phyloP scores from a whole-genome alignment of 2,113 vertebrate species.

The Salvelinus sp. region DNA sequence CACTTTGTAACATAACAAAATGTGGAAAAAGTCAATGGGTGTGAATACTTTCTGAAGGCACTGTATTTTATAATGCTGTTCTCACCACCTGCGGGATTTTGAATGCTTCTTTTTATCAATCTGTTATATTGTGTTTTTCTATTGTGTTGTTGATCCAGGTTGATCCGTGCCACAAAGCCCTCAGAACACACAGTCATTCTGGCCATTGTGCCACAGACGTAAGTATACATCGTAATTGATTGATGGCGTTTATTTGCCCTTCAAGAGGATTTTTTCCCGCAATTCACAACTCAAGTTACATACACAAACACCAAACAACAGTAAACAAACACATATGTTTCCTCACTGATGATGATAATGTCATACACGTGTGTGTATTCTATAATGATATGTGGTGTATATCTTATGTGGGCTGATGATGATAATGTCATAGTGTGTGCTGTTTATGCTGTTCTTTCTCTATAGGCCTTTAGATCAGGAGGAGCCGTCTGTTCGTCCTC shows the following conservation, averaged over 20 bases:
- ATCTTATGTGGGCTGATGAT: conserved; percentile 1
- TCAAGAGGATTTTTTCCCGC: no score
- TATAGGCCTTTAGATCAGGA: conserved; percentile 83
- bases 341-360: no score
- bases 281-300: no score
- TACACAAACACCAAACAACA: no score
- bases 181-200: conserved; percentile 89
- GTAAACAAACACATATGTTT: no score
- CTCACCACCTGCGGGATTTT: not conserved
- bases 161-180: conserved; percentile 85
- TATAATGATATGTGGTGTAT: not conserved
- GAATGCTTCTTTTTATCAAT: not conserved
- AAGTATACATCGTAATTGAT: conserved; percentile 57
- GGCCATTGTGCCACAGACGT: conserved; percentile 84
- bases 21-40: no score
- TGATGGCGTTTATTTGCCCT: no score
- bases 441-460: conserved; percentile 56
- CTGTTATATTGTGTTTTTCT: not conserved
- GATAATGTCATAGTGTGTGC: conserved; percentile 11
- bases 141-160: conserved; percentile 64
- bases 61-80: no score
- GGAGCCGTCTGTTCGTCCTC: conserved; percentile 86
- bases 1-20: no score
- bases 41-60: no score
- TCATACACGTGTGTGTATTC: no score